Evolutionary conservation across 2,797 vertebrate species (phyloP).

Genomic region (Alauda arvensis): DNA sequence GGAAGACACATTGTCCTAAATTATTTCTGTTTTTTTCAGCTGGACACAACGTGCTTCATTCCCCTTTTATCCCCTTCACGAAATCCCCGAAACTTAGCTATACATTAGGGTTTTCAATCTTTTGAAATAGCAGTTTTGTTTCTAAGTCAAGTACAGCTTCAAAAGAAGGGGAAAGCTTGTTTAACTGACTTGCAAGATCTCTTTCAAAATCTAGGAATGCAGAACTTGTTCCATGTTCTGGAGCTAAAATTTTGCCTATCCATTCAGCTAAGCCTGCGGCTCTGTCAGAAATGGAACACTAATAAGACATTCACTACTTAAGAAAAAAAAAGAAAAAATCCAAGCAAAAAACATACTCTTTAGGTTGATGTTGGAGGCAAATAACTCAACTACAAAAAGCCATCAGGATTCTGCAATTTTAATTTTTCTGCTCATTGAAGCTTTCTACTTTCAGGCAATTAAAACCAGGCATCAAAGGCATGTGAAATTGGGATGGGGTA

Average conservation of each 20-base stretch:
- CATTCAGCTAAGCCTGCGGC: background rate
- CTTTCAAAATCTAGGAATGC: fast-evolving
- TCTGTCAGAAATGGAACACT: conserved; percentile 22
- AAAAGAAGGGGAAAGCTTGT: background rate
- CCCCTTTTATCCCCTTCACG: background rate
- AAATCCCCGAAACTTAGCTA: background rate
- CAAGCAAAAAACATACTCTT: background rate
- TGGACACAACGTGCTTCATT: background rate
- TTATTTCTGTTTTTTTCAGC: background rate
- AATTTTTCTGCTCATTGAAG: conserved; percentile 65
- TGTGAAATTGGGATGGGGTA: background rate
- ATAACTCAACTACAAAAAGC: conserved; percentile 23
- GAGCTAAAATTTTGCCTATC: conserved; percentile 8
- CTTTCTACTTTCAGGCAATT: conserved; percentile 63
- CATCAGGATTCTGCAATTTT: conserved; percentile 47
- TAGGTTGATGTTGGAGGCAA: background rate
- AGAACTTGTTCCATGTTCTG: background rate
- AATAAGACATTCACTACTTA: conserved; percentile 12
- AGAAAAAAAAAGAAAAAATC: background rate
- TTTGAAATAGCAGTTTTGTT: background rate
- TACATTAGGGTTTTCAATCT: background rate
- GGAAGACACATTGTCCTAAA: background rate
- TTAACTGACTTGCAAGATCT: background rate
- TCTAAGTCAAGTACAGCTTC: background rate
- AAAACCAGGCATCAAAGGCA: conserved; percentile 55